Percentiles rank a stretch among this genome's conserved stretches.
Conservation (phyloP, 2,113 vertebrate genomes). For the Petroica traversi region DNA sequence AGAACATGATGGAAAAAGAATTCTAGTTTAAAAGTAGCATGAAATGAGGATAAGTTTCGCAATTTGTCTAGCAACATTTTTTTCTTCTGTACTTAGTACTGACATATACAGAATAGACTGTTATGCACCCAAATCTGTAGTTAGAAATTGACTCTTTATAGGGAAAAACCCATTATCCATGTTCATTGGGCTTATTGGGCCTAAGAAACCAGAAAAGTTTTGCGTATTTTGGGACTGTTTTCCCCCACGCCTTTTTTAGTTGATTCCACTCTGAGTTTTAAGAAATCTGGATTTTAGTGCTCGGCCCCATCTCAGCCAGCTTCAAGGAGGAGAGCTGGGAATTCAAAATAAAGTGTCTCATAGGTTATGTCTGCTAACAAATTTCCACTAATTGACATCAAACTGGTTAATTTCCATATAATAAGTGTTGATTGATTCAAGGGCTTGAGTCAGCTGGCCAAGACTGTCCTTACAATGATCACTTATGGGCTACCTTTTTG, state of each 20-base stretch:
- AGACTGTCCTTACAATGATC: conserved; percentile 58
- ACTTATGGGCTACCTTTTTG: conserved; percentile 72
- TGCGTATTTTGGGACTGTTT: background rate
- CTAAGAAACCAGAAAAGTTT: conserved; percentile 43
- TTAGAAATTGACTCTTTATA: background rate
- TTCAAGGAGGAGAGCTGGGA: conserved; percentile 5
- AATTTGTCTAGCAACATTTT: background rate
- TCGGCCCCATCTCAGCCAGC: background rate
- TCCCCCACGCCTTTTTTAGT: background rate
- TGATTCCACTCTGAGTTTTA: background rate
- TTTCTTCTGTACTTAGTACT: background rate
- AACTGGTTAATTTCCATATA: conserved; percentile 82
- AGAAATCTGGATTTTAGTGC: background rate
- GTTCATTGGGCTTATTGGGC: conserved; percentile 37
- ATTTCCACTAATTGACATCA: conserved; percentile 81
- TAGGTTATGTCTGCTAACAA: conserved; percentile 73
- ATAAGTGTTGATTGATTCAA: conserved; percentile 83
- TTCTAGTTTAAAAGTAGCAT: background rate
- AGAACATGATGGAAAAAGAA: background rate
- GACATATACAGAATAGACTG: background rate
- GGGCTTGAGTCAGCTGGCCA: conserved; percentile 43
- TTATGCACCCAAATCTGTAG: background rate
- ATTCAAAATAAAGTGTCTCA: conserved; percentile 59
- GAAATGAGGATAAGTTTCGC: background rate
- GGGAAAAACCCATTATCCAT: background rate